Evolutionary conservation across 2,113 vertebrate genomes (phyloP).

Genomic region (Callipepla californica): DNA sequence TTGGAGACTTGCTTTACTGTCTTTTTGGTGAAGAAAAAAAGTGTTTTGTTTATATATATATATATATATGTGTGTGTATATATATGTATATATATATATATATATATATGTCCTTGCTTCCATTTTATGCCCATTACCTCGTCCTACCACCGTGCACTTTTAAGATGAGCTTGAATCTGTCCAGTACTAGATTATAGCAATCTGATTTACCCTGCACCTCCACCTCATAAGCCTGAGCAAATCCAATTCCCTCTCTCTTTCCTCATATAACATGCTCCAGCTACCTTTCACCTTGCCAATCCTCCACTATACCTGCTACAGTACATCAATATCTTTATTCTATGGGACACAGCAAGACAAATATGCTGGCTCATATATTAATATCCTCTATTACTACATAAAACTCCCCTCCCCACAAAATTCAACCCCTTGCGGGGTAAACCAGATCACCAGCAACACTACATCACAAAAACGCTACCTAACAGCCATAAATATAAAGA

Average conservation of each 20-base stretch:
- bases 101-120: background rate
- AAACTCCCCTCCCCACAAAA: background rate
- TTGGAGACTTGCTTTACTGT: background rate
- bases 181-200: background rate
- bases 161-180: background rate
- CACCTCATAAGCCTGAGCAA: background rate
- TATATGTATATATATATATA: too few relatives aligned
- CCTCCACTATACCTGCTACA: background rate
- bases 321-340: background rate
- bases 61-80: too few relatives aligned
- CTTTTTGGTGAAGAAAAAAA: background rate
- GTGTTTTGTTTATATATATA: too few relatives aligned
- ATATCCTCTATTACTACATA: background rate
- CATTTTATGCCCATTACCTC: background rate
- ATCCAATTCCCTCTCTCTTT: background rate
- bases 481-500: background rate
- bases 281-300: background rate
- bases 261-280: background rate
- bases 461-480: background rate
- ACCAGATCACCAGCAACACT: background rate
- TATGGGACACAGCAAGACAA: rapidly evolving
- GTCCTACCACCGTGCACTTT: background rate
- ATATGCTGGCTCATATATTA: background rate
- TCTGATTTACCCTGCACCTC: background rate
- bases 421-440: background rate